Evolutionary conservation across 1,140 invertebrate genomes (phyloP), one percentile per base, ranked within the genome.

Genomic region (Aphis craccivora): DNA sequence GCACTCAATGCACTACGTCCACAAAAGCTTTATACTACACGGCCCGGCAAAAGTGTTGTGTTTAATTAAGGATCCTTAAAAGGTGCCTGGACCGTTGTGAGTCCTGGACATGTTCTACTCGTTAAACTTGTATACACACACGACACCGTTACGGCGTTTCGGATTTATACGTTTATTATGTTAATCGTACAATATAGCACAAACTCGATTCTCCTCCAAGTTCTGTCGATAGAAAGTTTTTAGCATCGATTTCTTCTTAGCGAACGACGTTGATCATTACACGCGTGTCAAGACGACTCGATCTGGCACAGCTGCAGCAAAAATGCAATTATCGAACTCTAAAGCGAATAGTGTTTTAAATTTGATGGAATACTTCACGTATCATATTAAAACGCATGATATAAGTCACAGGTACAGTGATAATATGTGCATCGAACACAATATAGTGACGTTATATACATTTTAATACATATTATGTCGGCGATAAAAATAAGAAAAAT

Each of bases 31-130:
- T 25, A 25, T 23, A 40, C 83, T 23, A 43, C 14, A n/a, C 4
- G 1, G 9, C 8, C 30, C 35, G 48, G 14, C 45, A n/a, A 37
- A 25, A 55, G 45, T 37, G 35, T 89, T 89, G 48, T 37, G 87
- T 89, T 89, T 89, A 53, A 89, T 53, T 87, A 87, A 87, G 43
- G 43, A 87, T 6, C 48, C 48, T 9, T 8, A 45, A 87, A 87
- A 87, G 40, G 40, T 86, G 48, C 48, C 48, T 20, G 48, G 48
- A 51, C 48, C 48, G 14, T 51, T 14, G 67, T 6, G 35, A 81
- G 18, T 7, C 37, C 37, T 40, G 22, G n/a, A 83, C 35, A 25
- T 9, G 9, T 60, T 30, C 7, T 9, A 60, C 55, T 60, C 55
- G 55, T 55, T 55, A 51, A 14, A 18, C 48, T 51, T 25, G 9